Percentiles rank a stretch among this genome's conserved stretches.
phyloP scores from a whole-genome alignment of 2,888 invertebrate genomes.

The Antheraea yamamai region DNA sequence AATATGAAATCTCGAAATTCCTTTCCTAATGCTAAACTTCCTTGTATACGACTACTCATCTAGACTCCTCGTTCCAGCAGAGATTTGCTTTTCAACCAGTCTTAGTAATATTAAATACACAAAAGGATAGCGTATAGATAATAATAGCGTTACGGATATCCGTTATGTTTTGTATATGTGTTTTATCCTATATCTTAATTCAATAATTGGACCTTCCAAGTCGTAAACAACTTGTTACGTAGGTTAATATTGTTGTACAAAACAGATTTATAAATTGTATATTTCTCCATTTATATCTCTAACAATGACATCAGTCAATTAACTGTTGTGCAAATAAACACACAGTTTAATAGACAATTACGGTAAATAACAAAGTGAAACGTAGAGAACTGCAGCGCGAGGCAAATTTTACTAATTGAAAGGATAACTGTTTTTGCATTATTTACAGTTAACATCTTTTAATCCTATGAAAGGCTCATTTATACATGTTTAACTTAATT shows the following conservation, averaged over 20 bases:
- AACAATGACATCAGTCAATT: slow-evolving; percentile 3
- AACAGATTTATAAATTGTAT: background rate
- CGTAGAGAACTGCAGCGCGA: slow-evolving; percentile 28
- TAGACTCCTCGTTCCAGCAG: too few relatives aligned
- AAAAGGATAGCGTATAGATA: background rate
- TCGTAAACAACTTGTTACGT: background rate
- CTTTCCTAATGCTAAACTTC: too few relatives aligned
- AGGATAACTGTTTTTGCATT: slow-evolving; percentile 35
- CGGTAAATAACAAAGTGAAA: slow-evolving; percentile 34
- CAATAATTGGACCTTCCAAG: background rate
- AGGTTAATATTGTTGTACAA: background rate
- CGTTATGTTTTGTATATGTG: background rate
- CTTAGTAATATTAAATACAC: background rate
- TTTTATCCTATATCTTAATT: background rate
- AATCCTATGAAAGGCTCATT: too few relatives aligned
- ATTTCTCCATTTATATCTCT: background rate
- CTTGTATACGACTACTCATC: too few relatives aligned
- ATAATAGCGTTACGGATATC: background rate
- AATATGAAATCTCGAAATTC: too few relatives aligned
- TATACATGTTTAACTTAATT: too few relatives aligned
- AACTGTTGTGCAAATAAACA: slow-evolving; percentile 5
- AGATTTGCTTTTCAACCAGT: too few relatives aligned
- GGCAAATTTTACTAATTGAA: slow-evolving; percentile 38
- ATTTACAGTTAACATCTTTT: slow-evolving; percentile 33
- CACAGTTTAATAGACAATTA: slow-evolving; percentile 12